phyloP scores from a whole-genome alignment of 2,797 vertebrate genomes.

The Pangasius djambal region DNA sequence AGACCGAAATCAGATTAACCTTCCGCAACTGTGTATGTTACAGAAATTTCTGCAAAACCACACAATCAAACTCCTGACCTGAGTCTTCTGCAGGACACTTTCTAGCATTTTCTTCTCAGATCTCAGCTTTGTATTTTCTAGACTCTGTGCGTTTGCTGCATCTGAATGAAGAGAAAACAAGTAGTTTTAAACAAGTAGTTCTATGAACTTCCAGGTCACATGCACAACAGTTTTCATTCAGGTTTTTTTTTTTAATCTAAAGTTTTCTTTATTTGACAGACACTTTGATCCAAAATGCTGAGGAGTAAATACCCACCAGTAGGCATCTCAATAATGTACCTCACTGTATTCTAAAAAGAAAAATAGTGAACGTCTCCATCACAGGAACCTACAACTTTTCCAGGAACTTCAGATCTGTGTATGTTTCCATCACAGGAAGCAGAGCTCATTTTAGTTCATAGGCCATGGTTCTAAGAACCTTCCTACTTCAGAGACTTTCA shows the following conservation, averaged over 20 bases:
- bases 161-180: constrained; percentile 69
- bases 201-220: not conserved
- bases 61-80: constrained; percentile 63
- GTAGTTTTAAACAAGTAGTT: not conserved
- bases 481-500: too few relatives aligned
- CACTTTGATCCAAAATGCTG: not conserved
- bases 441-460: not conserved
- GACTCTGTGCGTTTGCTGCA: constrained; percentile 73
- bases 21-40: not conserved
- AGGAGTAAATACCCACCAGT: not conserved
- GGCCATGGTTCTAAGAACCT: not conserved
- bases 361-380: not conserved
- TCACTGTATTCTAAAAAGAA: not conserved
- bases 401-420: not conserved
- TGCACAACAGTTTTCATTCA: not conserved
- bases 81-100: constrained; percentile 82
- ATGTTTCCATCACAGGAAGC: not conserved
- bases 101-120: constrained; percentile 84
- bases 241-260: not conserved
- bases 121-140: constrained; percentile 82
- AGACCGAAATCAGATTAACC: not conserved
- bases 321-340: not conserved
- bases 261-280: not conserved
- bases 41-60: not conserved
- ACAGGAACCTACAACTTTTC: not conserved